Base-by-base conservation (phyloP, 2,888 invertebrate species). In the Tenodera sinensis region DNA sequence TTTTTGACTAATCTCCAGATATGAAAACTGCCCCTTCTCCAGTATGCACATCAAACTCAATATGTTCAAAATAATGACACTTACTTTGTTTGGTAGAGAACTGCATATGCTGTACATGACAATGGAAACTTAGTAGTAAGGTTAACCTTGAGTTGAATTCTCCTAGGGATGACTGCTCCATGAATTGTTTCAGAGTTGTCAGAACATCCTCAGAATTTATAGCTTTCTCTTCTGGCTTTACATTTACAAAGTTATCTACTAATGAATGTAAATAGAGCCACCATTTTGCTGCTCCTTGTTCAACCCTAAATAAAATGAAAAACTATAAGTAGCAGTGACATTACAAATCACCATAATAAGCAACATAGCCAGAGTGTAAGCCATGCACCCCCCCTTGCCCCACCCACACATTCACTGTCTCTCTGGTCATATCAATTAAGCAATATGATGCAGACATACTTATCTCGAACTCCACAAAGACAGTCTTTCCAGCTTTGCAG, bases 201-300 rank as follows among this genome's bases (percentile, higher is more conserved):
- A 96, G 94, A 92, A 94, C 92, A 91, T 94, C 95, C 88, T 92
- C 93, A 54, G 92, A 93, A 90, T 91, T 71, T 25, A 20, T 92
- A 91, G 2, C 91, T 90, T 90, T 92, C 89, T 93, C 92, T 34
- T 92, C 92, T 83, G n/a, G 30, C 15, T 92, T 92, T 6, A 92
- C 91, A 3, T 92, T 91, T 9, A 96, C 93, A 92, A 96, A 96
- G 83, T 96, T 95, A 86, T 96, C 95, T 83, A 97, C 93, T 0
- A 97, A 94, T 30, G 96, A 95, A 92, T 97, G 98, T 85, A 99
- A 93, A 93, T 97, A 96, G 93, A 98, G 97, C 98, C 98, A 99
- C 96, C 98, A 98, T 92, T 97, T 97, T 91, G 96, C 95, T 0
- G 97, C 95, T 90, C 96, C 95, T 0, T 95, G 94, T 92, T 95